These are phyloP conservation scores for Luffia ferchaultella DNA, from an alignment of 2,888 invertebrate species.

Conservation along the genomic window DNA sequence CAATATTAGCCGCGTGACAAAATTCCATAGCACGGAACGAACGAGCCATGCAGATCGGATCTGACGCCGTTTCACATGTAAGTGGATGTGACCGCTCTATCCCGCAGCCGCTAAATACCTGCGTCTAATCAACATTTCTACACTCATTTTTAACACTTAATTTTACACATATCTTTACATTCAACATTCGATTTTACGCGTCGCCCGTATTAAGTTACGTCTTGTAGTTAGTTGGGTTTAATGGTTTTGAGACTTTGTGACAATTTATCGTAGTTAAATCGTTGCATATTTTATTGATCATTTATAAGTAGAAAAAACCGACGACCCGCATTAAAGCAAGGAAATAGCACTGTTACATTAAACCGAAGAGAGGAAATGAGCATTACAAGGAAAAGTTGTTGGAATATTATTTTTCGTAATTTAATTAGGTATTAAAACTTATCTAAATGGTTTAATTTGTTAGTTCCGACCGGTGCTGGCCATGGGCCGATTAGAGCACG, in stretches of 20 bases:
- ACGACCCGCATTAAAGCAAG: no score
- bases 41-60: conserved; percentile 57
- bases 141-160: conserved; percentile 65
- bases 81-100: conserved; percentile 52
- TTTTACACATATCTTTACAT: conserved; percentile 62
- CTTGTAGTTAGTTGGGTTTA: background rate
- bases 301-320: no score
- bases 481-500: no score
- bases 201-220: conserved; percentile 20
- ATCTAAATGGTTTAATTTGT: no score
- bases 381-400: no score
- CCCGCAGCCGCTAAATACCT: conserved; percentile 52
- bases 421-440: no score
- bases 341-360: no score
- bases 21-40: conserved; percentile 38
- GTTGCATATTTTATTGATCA: no score
- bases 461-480: no score
- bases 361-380: no score
- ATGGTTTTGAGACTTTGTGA: conserved; percentile 5
- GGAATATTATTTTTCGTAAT: no score
- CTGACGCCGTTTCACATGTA: conserved; percentile 47
- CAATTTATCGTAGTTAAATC: no score
- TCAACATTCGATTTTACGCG: conserved; percentile 50
- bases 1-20: conserved; percentile 63
- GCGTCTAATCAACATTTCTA: conserved; percentile 63